Conservation (phyloP, 2,113 vertebrate genomes). For the Cinclus mexicanus region DNA sequence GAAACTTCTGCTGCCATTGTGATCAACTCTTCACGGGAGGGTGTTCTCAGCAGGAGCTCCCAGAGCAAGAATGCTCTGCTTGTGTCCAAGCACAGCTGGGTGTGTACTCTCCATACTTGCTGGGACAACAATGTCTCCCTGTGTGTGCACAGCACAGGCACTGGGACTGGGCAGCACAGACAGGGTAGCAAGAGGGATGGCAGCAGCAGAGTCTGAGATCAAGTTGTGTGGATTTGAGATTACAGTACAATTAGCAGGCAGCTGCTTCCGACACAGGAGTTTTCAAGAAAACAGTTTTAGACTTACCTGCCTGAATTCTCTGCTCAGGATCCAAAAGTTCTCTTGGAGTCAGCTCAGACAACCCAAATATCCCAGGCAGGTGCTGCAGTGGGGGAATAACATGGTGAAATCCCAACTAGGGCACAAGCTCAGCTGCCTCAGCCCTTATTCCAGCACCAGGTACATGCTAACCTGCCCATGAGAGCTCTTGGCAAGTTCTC, state of each 20-base stretch:
- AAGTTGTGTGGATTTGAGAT: not conserved
- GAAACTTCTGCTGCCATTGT: not conserved
- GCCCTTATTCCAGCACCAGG: not conserved
- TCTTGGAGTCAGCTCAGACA: not conserved
- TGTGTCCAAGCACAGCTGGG: not conserved
- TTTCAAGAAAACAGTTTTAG: not conserved
- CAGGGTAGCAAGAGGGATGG: not conserved
- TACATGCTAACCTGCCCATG: not conserved
- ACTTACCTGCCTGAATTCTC: not conserved
- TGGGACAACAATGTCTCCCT: not conserved
- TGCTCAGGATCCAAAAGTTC: not conserved
- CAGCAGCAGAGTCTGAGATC: not conserved
- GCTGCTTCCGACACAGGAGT: rapidly evolving
- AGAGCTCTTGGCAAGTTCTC: not conserved
- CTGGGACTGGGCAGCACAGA: rapidly evolving
- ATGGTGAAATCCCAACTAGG: not conserved
- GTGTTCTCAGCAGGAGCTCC: not conserved
- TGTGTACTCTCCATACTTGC: not conserved
- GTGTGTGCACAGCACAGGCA: not conserved
- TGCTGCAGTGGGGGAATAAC: not conserved
- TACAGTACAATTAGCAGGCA: not conserved
- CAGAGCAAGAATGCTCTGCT: not conserved
- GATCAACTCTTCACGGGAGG: rapidly evolving
- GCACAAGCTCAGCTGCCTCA: not conserved
- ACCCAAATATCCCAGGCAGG: not conserved